Percentiles rank a stretch among this genome's conserved stretches.
Evolutionary conservation across 1,140 invertebrate species (phyloP).

Genomic region (Stratiolaelaps scimitus): DNA sequence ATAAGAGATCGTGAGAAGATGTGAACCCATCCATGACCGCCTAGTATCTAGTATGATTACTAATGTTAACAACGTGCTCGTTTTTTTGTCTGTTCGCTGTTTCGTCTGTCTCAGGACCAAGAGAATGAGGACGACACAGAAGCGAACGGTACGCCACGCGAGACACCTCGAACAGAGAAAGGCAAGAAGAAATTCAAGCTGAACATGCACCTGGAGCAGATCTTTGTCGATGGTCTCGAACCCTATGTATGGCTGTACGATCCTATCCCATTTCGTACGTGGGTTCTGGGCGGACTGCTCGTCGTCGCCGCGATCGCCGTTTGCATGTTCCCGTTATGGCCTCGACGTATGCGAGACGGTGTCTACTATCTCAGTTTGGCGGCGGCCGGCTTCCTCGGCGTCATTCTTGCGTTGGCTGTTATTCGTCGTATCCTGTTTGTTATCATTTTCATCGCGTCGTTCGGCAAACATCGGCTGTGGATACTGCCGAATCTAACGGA

Average conservation of each 20-base stretch:
- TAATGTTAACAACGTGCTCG: too few relatives aligned
- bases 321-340: conserved; percentile 96
- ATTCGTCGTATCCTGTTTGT: conserved; percentile 81
- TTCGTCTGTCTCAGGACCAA: conserved; percentile 46
- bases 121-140: conserved; percentile 40
- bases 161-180: conserved; percentile 37
- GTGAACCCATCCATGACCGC: too few relatives aligned
- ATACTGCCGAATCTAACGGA: conserved; percentile 93
- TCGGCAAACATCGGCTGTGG: conserved; percentile 89
- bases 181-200: conserved; percentile 59
- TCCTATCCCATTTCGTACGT: conserved; percentile 90
- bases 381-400: conserved; percentile 80
- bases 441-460: conserved; percentile 70
- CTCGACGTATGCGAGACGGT: conserved; percentile 74
- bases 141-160: conserved; percentile 44
- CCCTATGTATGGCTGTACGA: conserved; percentile 99
- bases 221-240: conserved; percentile 75
- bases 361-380: conserved; percentile 94
- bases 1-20: too few relatives aligned
- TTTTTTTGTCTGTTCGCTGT: neutral
- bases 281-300: conserved; percentile 79
- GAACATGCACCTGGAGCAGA: conserved; percentile 89
- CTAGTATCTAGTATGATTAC: too few relatives aligned
- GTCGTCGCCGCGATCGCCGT: conserved; percentile 86
- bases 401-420: conserved; percentile 77